Evolutionary conservation across 2,113 vertebrate species (phyloP), one percentile per base, ranked within the genome.

Genomic region (Ptychochromis oligacanthus): DNA sequence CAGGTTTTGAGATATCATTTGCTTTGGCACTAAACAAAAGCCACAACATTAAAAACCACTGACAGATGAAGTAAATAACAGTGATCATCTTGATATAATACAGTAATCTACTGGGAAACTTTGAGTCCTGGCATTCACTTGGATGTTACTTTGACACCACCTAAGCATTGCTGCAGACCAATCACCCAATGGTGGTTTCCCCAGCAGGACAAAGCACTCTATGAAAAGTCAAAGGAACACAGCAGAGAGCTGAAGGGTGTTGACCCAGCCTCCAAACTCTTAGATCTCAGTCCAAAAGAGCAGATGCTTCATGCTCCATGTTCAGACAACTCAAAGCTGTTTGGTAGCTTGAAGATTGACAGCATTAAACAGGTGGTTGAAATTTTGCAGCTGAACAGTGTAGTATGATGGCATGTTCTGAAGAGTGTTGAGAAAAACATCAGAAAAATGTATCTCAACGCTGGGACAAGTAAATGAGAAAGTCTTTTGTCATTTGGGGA

Each of bases 251-350:
- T 10, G 9, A 28, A 12, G 15, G 64, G 1, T 49, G 40, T 28
- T 70, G 17, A 70, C 46, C 17, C 38, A 26, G 22, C 64, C 40
- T 46, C 14, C 3, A 18, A 67, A 49, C 40, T 70, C 24, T 26
- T 22, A 40, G 61, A 24, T 65, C 38, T 7, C 40, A 43, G 10
- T 43, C 40, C 10, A 22, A 40, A 24, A 40, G n/a, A 13, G 36
- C 36, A 36, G 5, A 36, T 36, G 34, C 34, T 36, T 9, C 5
- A 36, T 5, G 36, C 0, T 11, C 10, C 38, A 40, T 40, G 38
- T 12, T 3, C 10, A 12, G 10, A 40, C 0, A 12, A 64, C 64
- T 28, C 5, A 0, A 15, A 22, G 6, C 38, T 4, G 0, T 46
- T 46, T 18, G 22, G 0, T 28, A 22, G 40, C 22, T n/a, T n/a